Base-by-base conservation (phyloP, 2,888 invertebrate genomes). In the Parnassius orleans region DNA sequence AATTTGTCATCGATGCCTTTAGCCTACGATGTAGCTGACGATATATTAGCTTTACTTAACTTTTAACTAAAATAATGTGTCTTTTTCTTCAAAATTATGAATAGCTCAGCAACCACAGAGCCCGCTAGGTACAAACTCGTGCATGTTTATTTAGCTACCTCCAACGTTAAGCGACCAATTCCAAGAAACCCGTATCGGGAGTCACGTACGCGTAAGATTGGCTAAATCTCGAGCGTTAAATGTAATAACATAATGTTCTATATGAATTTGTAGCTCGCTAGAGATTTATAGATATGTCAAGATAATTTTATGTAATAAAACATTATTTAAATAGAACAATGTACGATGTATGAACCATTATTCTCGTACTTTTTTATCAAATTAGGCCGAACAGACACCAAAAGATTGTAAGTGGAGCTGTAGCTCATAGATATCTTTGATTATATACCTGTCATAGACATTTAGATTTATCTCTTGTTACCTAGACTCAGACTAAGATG, bases 171-270 rank as follows among this genome's bases (percentile, higher is more conserved):
- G 78, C 79, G 80, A 81, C 77, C 79, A 75, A 79, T 90, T 89
- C 90, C 75, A 65, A 87, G 90, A 90, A 90, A 83, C 72, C 86
- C 82, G 81, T 84, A 87, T 85, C 74, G 82, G 87, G 87, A 90
- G 77, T 86, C 90, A 90, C 90, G 90, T 89, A 86, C 90, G 83
- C 75, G 74, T 76, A 76, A 79, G 81, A 86, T 87, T 84, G 81
- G 84, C 81, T 81, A 86, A 86, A 86, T 85, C 79, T 84, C 78
- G 71, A 76, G 68, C 75, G 78, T 80, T 80, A 75, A 81, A 83
- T 79, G 77, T 80, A 79, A 80, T 80, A 79, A 79, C 78, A 77
- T 76, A 15, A 48, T 48, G 14, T 48, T 48, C 48, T 48, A 48
- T 15, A 48, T 14, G 9, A 15, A 14, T 14, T 48, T 14, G 48